phyloP scores from a whole-genome alignment of 2,888 invertebrate genomes.

The Oxyteleia sp. region DNA sequence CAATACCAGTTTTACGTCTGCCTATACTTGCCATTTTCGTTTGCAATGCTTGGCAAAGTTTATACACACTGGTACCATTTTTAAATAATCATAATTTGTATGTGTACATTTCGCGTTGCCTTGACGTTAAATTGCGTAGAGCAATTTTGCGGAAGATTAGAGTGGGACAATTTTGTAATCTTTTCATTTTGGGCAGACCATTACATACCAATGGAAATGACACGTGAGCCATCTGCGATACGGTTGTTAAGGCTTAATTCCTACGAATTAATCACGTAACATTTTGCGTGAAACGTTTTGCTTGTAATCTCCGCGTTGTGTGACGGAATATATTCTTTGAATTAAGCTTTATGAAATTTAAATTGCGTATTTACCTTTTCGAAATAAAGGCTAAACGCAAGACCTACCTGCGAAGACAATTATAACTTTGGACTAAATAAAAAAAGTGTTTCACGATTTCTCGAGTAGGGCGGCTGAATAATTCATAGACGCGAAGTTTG shows the following conservation, averaged over 20 bases:
- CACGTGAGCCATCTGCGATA: constrained; percentile 36
- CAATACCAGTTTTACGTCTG: no score
- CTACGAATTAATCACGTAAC: background rate
- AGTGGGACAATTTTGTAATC: constrained; percentile 9
- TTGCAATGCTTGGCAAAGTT: no score
- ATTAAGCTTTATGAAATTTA: constrained; percentile 45
- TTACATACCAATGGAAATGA: background rate
- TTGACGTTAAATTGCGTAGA: background rate
- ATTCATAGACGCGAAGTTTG: constrained; percentile 9
- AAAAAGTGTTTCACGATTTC: background rate
- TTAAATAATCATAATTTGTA: no score
- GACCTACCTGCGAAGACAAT: background rate
- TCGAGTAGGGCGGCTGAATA: constrained; percentile 17
- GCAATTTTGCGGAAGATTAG: background rate
- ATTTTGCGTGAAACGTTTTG: constrained; percentile 19
- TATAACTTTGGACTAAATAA: constrained; percentile 39
- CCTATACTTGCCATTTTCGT: no score
- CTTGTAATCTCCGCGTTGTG: constrained; percentile 11
- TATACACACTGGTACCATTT: no score
- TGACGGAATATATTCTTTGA: constrained; percentile 18
- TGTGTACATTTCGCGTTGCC: no score
- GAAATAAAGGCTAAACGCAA: constrained; percentile 4
- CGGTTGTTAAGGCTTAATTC: constrained; percentile 11
- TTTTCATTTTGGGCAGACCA: constrained; percentile 3
- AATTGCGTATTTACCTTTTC: constrained; percentile 37